These are phyloP conservation scores for Xiphophorus maculatus DNA, from an alignment of 2,113 vertebrate genomes.

Conservation along the genomic window DNA sequence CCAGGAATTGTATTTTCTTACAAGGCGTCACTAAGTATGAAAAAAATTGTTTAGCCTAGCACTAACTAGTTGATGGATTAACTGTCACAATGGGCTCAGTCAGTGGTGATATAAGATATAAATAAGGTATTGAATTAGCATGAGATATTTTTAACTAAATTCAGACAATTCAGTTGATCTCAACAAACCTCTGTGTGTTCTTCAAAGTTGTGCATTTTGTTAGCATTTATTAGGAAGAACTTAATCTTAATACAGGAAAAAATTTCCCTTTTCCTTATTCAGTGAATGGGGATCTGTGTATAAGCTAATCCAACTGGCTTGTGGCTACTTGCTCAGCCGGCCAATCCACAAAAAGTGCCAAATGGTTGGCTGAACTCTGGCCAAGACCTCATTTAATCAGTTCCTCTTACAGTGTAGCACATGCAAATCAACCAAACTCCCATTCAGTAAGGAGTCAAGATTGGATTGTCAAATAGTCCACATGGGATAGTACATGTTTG, in stretches of 20 bases:
- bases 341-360: background rate
- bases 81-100: too few relatives aligned
- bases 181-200: background rate
- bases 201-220: background rate
- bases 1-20: too few relatives aligned
- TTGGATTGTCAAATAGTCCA: background rate
- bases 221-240: background rate
- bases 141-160: background rate
- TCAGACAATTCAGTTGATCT: background rate
- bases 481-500: background rate
- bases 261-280: background rate
- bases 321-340: background rate
- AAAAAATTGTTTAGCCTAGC: too few relatives aligned
- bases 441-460: background rate
- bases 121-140: background rate
- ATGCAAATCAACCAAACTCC: background rate
- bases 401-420: background rate
- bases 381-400: background rate
- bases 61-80: too few relatives aligned
- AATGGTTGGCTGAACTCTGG: background rate
- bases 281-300: background rate
- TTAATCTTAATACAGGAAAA: background rate
- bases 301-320: background rate
- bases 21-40: too few relatives aligned
- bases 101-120: too few relatives aligned